Conservation (phyloP, 2,797 vertebrate genomes). For the Enteromius trimaculatus region DNA sequence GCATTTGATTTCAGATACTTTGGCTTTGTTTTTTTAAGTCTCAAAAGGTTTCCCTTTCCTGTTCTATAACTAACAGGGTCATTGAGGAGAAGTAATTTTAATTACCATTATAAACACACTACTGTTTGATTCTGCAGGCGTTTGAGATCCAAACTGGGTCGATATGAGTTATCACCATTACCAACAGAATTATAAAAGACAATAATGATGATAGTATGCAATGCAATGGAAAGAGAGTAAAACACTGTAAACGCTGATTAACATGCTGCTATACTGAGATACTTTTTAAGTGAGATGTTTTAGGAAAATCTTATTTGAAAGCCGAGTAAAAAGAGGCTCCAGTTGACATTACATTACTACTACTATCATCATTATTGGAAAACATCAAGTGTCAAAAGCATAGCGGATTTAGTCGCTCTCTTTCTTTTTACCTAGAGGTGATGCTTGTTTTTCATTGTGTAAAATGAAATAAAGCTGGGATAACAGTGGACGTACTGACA, state of each 20-base stretch:
- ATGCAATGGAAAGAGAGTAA: slow-evolving; percentile 67
- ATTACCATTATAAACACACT: slow-evolving; percentile 53
- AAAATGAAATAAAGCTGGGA: slow-evolving; percentile 54
- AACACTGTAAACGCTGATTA: slow-evolving; percentile 55
- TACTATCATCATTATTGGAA: slow-evolving; percentile 57
- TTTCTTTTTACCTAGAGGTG: slow-evolving; percentile 74
- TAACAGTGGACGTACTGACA: slow-evolving; percentile 43
- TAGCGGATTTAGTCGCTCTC: slow-evolving; percentile 50
- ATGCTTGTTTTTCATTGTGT: slow-evolving; percentile 70
- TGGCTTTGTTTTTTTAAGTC: slow-evolving; percentile 67
- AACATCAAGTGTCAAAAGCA: slow-evolving; percentile 67
- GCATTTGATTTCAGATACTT: slow-evolving; percentile 70
- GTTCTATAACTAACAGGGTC: slow-evolving; percentile 72
- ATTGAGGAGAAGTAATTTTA: slow-evolving; percentile 58
- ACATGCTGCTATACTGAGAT: slow-evolving; percentile 58
- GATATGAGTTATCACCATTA: slow-evolving; percentile 25
- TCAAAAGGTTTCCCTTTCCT: slow-evolving; percentile 64
- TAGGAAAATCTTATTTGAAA: slow-evolving; percentile 53
- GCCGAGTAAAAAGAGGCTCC: slow-evolving; percentile 45
- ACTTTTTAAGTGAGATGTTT: slow-evolving; percentile 22
- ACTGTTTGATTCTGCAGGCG: slow-evolving; percentile 39
- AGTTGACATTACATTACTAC: slow-evolving; percentile 54
- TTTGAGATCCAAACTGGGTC: slow-evolving; percentile 33
- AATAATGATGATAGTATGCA: slow-evolving; percentile 69
- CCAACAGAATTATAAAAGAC: slow-evolving; percentile 52